These are phyloP conservation scores for Rotaria socialis DNA, from an alignment of 2,888 invertebrate genomes.

Conservation along the genomic window DNA sequence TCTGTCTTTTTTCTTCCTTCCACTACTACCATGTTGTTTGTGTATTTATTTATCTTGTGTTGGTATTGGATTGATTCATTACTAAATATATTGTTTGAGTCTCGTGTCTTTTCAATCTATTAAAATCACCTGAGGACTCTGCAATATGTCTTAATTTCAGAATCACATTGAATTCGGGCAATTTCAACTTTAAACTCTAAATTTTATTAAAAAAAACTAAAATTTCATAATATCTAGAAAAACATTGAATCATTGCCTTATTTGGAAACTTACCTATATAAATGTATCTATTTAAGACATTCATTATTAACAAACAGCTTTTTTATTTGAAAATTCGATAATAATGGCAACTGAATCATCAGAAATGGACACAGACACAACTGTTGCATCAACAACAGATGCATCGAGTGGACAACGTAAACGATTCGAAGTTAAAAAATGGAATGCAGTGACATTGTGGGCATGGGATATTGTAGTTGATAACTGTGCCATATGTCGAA, in stretches of 20 bases:
- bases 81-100: too few species aligned
- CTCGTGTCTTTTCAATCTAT: neutral
- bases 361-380: neutral
- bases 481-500: slow-evolving; percentile 98
- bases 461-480: slow-evolving; percentile 98
- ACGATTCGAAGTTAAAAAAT: slow-evolving; percentile 64
- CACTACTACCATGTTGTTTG: neutral
- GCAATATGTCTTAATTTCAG: neutral
- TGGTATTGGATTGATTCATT: neutral
- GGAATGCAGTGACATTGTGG: slow-evolving; percentile 99
- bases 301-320: neutral
- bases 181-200: too few species aligned
- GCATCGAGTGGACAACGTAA: neutral
- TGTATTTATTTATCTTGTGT: neutral
- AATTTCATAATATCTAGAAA: too few species aligned
- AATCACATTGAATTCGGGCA: too few species aligned
- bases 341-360: too few species aligned
- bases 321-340: neutral
- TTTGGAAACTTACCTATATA: too few species aligned
- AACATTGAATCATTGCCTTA: too few species aligned
- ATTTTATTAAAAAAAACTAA: too few species aligned
- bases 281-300: neutral
- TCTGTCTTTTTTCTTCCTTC: neutral
- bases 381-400: neutral
- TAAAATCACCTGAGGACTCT: neutral